Evolutionary conservation across 2,797 vertebrate species (phyloP).

Genomic region (Danio aesculapii): DNA sequence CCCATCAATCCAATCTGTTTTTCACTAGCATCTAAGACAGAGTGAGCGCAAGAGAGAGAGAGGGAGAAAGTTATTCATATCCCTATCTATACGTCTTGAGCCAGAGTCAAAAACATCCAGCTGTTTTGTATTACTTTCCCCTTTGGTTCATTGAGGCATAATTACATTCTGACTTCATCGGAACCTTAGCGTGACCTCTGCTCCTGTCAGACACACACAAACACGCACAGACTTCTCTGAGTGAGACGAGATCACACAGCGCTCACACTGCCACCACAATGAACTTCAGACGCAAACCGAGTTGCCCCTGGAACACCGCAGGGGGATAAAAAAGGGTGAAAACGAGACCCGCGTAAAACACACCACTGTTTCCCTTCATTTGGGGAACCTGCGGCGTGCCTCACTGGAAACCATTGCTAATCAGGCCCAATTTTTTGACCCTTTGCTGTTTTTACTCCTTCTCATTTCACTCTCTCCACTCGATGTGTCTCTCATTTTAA

Average conservation of each 20-base stretch:
- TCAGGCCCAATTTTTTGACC: constrained; percentile 75
- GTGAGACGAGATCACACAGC: constrained; percentile 79
- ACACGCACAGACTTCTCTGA: constrained; percentile 68
- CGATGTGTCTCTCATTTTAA: constrained; percentile 58
- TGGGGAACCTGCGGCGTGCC: constrained; percentile 61
- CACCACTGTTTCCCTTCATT: constrained; percentile 55
- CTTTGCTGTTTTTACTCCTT: constrained; percentile 69
- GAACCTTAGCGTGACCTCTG: constrained; percentile 85
- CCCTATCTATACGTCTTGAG: constrained; percentile 80
- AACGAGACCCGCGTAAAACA: constrained; percentile 70
- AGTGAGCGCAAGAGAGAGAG: constrained; percentile 10
- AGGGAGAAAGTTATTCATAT: constrained; percentile 52
- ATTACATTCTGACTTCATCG: constrained; percentile 89
- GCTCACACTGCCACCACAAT: constrained; percentile 76
- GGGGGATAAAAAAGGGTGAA: constrained; percentile 60
- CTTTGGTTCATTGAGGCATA: constrained; percentile 86
- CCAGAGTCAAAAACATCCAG: constrained; percentile 78
- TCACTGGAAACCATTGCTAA: constrained; percentile 81
- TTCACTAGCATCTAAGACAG: background rate
- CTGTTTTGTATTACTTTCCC: constrained; percentile 86
- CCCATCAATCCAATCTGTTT: constrained; percentile 16
- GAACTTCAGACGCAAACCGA: constrained; percentile 80
- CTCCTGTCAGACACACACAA: constrained; percentile 71
- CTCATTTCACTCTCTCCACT: constrained; percentile 58
- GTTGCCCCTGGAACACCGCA: constrained; percentile 71